Percentiles rank a stretch among this genome's conserved stretches.
Evolutionary conservation across 2,797 vertebrate genomes (phyloP).

Genomic region (Moxostoma hubbsi): DNA sequence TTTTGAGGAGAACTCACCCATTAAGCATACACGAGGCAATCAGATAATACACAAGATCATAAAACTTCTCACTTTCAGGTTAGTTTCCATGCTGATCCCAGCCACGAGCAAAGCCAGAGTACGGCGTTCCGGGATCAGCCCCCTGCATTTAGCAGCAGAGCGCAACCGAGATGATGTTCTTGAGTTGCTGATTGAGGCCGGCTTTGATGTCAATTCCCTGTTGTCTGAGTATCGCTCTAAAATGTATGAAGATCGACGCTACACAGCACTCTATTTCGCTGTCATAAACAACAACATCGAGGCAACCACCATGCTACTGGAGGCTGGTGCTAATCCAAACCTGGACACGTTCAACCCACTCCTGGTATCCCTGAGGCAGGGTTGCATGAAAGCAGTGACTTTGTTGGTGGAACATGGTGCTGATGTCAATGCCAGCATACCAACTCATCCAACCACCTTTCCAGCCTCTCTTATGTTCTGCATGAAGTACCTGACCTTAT

Average conservation of each 20-base stretch:
- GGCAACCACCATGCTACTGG: slow-evolving; percentile 80
- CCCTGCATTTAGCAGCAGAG: slow-evolving; percentile 90
- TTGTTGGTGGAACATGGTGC: slow-evolving; percentile 89
- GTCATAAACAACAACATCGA: slow-evolving; percentile 88
- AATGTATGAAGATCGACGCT: slow-evolving; percentile 90
- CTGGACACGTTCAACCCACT: slow-evolving; percentile 86
- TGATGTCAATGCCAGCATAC: slow-evolving; percentile 84
- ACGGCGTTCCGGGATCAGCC: slow-evolving; percentile 88
- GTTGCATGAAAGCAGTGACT: slow-evolving; percentile 80
- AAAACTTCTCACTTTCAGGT: slow-evolving; percentile 71
- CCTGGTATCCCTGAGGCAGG: slow-evolving; percentile 87
- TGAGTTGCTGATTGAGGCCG: slow-evolving; percentile 83
- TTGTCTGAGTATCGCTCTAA: slow-evolving; percentile 82
- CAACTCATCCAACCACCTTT: slow-evolving; percentile 88
- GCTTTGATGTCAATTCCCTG: slow-evolving; percentile 86
- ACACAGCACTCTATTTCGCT: slow-evolving; percentile 86
- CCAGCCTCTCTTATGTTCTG: slow-evolving; percentile 92
- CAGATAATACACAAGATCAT: background rate
- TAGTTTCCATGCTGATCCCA: slow-evolving; percentile 86
- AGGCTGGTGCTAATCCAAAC: slow-evolving; percentile 88
- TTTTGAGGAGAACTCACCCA: background rate
- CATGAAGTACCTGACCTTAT: slow-evolving; percentile 86
- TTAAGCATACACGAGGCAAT: background rate
- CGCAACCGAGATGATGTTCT: slow-evolving; percentile 84
- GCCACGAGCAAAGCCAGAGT: slow-evolving; percentile 86